Conservation (phyloP, 1,140 invertebrate genomes). For the Eufriesea mexicana region DNA sequence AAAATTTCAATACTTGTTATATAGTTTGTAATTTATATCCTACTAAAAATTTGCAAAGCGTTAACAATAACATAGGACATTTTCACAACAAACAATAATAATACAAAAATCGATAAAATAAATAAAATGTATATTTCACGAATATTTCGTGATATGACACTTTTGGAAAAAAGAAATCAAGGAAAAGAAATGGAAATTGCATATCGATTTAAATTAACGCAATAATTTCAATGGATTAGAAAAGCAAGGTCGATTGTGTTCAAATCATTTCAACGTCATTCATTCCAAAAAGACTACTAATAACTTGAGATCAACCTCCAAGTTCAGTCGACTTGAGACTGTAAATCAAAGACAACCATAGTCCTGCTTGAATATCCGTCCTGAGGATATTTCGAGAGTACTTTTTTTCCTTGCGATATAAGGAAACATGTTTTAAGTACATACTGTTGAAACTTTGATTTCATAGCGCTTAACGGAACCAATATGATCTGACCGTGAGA, state of each 20-base stretch:
- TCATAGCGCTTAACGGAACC: background rate
- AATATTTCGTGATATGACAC: background rate
- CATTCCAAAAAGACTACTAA: conserved; percentile 9
- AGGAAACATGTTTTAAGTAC: background rate
- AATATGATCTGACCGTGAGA: background rate
- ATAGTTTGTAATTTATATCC: background rate
- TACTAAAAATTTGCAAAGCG: background rate
- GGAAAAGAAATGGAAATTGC: background rate
- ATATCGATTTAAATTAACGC: background rate
- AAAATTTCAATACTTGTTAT: background rate
- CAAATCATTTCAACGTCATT: conserved; percentile 4
- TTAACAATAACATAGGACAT: background rate
- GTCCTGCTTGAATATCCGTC: background rate
- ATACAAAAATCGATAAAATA: background rate
- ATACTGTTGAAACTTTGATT: background rate
- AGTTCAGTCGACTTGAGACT: background rate
- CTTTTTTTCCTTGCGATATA: background rate
- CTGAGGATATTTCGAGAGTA: background rate
- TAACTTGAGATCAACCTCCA: conserved; percentile 8
- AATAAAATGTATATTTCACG: background rate
- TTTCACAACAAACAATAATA: background rate
- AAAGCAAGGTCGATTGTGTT: conserved; percentile 20
- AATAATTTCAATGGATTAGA: conserved; percentile 1
- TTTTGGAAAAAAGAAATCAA: background rate
- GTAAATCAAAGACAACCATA: conserved; percentile 23